Conservation (phyloP, 2,888 invertebrate genomes). For the Drosophila hamatofila region DNA sequence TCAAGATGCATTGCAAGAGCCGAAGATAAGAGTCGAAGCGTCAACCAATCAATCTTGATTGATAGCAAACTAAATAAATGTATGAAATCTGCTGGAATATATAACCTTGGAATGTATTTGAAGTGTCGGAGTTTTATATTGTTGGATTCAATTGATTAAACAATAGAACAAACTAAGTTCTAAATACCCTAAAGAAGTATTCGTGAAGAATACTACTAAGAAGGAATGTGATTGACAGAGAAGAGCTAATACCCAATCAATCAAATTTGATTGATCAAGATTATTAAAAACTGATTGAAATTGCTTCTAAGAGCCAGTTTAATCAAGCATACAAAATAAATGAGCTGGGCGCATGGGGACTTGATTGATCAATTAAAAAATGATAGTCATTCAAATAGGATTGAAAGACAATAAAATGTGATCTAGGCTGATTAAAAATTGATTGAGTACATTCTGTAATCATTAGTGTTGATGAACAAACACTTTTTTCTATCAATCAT, state of each 20-base stretch:
- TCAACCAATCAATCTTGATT: conserved; percentile 18
- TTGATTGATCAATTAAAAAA: background rate
- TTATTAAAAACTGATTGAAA: background rate
- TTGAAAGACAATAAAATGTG: background rate
- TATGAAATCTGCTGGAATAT: background rate
- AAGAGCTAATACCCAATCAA: background rate
- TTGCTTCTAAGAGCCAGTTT: background rate
- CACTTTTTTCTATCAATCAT: background rate
- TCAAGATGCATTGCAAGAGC: conserved; percentile 38
- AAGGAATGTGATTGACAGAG: background rate
- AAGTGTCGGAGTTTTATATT: conserved; percentile 42
- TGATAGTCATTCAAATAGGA: conserved; percentile 11
- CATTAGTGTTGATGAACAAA: background rate
- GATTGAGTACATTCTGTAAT: background rate
- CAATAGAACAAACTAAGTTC: too few species aligned
- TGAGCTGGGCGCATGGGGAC: background rate
- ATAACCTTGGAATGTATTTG: conserved; percentile 57
- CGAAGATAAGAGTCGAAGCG: conserved; percentile 19
- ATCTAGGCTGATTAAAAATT: background rate
- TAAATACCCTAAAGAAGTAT: too few species aligned
- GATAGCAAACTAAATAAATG: background rate
- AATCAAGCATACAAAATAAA: background rate
- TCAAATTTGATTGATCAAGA: conserved; percentile 1
- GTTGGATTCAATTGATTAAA: too few species aligned
- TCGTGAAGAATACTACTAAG: too few species aligned